phyloP scores from a whole-genome alignment of 2,797 vertebrate species.

The Anabacerthia variegaticeps region DNA sequence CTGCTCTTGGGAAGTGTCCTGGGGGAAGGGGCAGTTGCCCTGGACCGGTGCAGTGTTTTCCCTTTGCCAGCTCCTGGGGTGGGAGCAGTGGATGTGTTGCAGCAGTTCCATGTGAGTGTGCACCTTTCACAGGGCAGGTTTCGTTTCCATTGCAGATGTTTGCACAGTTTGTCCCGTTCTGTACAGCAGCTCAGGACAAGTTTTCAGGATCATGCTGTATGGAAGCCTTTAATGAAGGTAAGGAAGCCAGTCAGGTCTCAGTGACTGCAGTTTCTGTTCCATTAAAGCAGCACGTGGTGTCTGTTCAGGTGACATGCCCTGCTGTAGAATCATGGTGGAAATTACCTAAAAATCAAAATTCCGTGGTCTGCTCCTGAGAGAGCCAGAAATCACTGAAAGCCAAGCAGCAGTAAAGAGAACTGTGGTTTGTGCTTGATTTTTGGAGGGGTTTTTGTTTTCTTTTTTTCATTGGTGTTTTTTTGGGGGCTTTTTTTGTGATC shows the following conservation, averaged over 20 bases:
- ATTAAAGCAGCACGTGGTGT: neutral
- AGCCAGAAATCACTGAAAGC: neutral
- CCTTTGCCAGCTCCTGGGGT: neutral
- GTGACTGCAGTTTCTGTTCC: neutral
- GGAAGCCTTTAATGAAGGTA: conserved; percentile 99
- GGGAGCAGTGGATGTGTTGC: neutral
- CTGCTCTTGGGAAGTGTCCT: neutral
- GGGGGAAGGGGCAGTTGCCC: neutral
- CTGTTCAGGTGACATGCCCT: neutral
- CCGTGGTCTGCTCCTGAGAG: neutral
- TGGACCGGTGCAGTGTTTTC: neutral
- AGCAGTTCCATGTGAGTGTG: neutral
- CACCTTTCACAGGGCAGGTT: neutral
- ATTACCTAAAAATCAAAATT: neutral
- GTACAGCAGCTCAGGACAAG: conserved; percentile 98
- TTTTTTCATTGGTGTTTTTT: too few relatives aligned
- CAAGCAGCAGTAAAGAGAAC: neutral
- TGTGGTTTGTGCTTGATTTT: neutral
- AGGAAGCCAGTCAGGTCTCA: neutral
- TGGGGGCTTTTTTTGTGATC: neutral
- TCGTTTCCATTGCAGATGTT: conserved; percentile 79
- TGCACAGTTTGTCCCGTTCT: conserved; percentile 98
- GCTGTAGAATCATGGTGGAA: neutral
- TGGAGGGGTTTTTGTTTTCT: neutral
- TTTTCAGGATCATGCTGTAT: conserved; percentile 98